These are phyloP conservation scores for Montifringilla adamsi DNA, from an alignment of 2,113 vertebrate genomes.

Conservation along the genomic window DNA sequence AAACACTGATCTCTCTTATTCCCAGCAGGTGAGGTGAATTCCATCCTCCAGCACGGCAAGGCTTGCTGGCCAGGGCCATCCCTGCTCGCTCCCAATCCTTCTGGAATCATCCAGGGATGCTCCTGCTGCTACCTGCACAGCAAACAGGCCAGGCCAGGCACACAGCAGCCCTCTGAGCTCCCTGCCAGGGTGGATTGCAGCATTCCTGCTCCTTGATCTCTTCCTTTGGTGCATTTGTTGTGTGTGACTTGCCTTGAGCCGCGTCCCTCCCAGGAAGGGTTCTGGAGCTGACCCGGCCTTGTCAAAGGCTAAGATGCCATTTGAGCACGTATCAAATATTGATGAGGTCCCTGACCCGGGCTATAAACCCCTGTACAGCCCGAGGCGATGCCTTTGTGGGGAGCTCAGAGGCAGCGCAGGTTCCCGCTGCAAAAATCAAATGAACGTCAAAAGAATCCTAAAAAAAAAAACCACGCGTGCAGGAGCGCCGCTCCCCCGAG, in stretches of 20 bases:
- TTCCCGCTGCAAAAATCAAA: constrained; percentile 46
- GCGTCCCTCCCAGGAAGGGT: background rate
- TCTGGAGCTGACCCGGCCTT: background rate
- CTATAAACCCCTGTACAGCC: constrained; percentile 47
- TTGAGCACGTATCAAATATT: background rate
- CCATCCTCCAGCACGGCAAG: rapidly evolving
- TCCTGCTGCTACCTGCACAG: background rate
- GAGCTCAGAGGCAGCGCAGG: background rate
- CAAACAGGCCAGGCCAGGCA: background rate
- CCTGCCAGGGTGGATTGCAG: background rate
- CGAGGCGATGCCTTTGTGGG: constrained; percentile 46
- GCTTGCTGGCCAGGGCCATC: background rate
- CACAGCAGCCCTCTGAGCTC: background rate
- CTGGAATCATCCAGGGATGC: background rate
- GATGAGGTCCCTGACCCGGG: constrained; percentile 15
- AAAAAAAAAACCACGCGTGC: background rate
- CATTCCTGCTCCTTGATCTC: background rate
- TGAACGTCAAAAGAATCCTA: background rate
- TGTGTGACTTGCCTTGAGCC: background rate
- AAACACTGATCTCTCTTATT: background rate
- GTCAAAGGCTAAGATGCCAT: background rate
- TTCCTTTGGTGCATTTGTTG: background rate
- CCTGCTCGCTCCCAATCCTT: rapidly evolving
- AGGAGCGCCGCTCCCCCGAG: background rate
- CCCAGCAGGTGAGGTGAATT: background rate